Evolutionary conservation across 2,888 invertebrate genomes (phyloP).

Genomic region (Parnassius mnemosyne): DNA sequence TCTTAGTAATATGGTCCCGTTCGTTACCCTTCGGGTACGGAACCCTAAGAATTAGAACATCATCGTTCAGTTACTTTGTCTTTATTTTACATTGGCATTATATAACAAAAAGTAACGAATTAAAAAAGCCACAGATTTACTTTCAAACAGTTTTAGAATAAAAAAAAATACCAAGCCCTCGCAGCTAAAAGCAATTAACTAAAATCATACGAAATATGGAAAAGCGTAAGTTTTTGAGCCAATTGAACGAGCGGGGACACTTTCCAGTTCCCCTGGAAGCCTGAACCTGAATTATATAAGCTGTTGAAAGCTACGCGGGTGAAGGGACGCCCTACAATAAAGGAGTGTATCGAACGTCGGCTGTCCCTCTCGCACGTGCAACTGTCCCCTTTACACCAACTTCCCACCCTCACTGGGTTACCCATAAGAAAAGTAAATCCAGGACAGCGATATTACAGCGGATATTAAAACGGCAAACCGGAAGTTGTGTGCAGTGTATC

Average conservation of each 20-base stretch:
- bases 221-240: slow-evolving; percentile 48
- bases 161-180: slow-evolving; percentile 2
- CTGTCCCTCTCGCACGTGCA: slow-evolving; percentile 42
- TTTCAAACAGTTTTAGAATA: too few species aligned
- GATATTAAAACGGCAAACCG: slow-evolving; percentile 21
- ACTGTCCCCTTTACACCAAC: slow-evolving; percentile 37
- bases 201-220: slow-evolving; percentile 7
- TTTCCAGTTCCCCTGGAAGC: slow-evolving; percentile 48
- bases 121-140: not conserved
- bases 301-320: slow-evolving; percentile 39
- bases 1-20: too few species aligned
- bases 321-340: slow-evolving; percentile 51
- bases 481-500: slow-evolving; percentile 1
- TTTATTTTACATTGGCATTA: not conserved
- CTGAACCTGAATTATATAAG: slow-evolving; percentile 58
- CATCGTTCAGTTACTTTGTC: too few species aligned
- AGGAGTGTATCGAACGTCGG: slow-evolving; percentile 60
- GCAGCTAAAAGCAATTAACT: slow-evolving; percentile 1
- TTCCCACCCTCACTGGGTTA: slow-evolving; percentile 21
- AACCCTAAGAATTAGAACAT: too few species aligned
- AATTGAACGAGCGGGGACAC: slow-evolving; percentile 51
- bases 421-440: slow-evolving; percentile 13
- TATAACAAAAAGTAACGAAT: not conserved
- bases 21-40: too few species aligned
- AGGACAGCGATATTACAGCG: slow-evolving; percentile 20